Conservation (phyloP, 2,797 vertebrate species). For the Eremophila alpestris region DNA sequence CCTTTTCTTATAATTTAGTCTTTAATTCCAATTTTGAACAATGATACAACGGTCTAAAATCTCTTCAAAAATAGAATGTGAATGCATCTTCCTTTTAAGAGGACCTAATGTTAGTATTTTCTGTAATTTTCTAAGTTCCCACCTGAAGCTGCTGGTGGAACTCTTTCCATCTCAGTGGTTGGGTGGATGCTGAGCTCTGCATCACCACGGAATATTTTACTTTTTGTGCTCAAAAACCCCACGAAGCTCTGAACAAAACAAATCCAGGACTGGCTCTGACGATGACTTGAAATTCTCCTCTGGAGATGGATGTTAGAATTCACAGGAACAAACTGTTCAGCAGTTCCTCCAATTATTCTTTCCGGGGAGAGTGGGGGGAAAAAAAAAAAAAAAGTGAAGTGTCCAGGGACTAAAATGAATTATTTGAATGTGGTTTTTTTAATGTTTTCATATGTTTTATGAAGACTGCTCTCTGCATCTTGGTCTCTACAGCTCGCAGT, state of each 20-base stretch:
- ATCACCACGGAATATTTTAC: fast-evolving
- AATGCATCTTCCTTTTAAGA: not conserved
- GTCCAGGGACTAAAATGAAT: constrained; percentile 67
- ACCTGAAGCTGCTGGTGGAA: not conserved
- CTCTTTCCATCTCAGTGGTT: not conserved
- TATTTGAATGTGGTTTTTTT: constrained; percentile 52
- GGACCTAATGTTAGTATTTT: not conserved
- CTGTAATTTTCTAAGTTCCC: not conserved
- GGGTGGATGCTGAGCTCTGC: not conserved
- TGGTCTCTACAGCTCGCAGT: constrained; percentile 79
- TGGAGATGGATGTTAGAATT: constrained; percentile 22
- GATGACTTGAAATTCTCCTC: constrained; percentile 3
- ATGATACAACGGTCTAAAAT: not conserved
- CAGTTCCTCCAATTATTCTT: constrained; percentile 63
- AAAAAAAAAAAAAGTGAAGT: not conserved
- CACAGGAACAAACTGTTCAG: constrained; percentile 40
- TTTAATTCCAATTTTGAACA: not conserved
- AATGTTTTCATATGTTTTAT: constrained; percentile 60
- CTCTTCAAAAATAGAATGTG: not conserved
- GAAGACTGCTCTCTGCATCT: constrained; percentile 66
- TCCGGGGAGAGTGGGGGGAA: not conserved
- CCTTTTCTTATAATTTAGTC: not conserved
- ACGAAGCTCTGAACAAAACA: not conserved
- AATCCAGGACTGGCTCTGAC: not conserved
- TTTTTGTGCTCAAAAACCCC: not conserved